Base-by-base conservation (phyloP, 1,140 invertebrate species). In the Drosophila rufa region DNA sequence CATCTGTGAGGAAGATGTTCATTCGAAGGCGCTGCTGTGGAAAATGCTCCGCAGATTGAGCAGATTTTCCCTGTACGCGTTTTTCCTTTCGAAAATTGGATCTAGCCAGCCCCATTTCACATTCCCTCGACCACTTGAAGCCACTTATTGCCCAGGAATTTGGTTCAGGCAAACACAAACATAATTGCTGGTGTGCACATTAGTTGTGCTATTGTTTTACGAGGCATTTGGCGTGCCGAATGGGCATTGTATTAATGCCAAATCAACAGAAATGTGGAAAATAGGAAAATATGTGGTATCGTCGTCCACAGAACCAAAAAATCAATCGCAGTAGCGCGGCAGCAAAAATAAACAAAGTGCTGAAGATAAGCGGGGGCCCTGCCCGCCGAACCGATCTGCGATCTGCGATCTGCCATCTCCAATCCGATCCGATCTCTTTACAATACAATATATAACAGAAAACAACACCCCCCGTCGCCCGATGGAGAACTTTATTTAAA, bases 201-300 rank as follows among this genome's bases (percentile, higher is more conserved):
- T 70, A 51, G 67, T 45, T 67, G 15, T 65, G 45, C 38, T 69
- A 42, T 66, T 69, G 40, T 68, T 67, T 55, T 46, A n/a, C 6
- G 40, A 55, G 64, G 67, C 69, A 75, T 71, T 70, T 71, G 62
- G 55, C 61, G 50, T 70, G 64, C 60, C 68, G 67, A 70, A 70
- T 70, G 64, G 67, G 67, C 40, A 55, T 67, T 70, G 71, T 85
- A 73, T 87, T 70, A 87, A 80, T 87, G 83, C 83, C 57, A 80
- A 87, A 82, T 83, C 83, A 70, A 76, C 68, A 87, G 53, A 80
- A 79, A 68, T 68, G 50, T 56, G 64, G 48, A 40, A 45, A 70
- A 82, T 80, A 86, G 64, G 27, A 47, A 51, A 68, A 80, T 77
- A 87, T 87, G 75, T 51, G 45, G 53, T 40, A 40, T 73, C 66